Conservation (phyloP, 2,888 invertebrate genomes). For the Peribatodes rhomboidaria region DNA sequence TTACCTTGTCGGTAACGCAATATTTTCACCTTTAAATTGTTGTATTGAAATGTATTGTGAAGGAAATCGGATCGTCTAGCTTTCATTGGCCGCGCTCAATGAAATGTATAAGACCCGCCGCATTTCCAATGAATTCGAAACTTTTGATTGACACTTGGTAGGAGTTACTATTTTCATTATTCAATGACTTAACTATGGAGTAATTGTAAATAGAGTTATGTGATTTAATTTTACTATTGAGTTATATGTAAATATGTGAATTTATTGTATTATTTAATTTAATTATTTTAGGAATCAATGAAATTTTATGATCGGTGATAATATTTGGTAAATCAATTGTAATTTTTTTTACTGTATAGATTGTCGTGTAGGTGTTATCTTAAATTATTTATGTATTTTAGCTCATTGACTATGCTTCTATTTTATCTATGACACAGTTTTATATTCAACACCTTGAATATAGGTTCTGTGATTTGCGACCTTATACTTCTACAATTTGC, state of each 20-base stretch:
- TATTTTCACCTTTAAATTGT: conserved; percentile 56
- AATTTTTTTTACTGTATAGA: conserved; percentile 78
- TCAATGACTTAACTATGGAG: conserved; percentile 46
- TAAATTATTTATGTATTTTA: conserved; percentile 69
- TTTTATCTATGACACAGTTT: conserved; percentile 54
- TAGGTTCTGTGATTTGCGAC: conserved; percentile 54
- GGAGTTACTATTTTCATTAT: conserved; percentile 47
- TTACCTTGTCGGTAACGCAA: conserved; percentile 59
- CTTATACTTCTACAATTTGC: conserved; percentile 43
- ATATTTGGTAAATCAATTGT: conserved; percentile 75
- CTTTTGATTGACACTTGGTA: conserved; percentile 46
- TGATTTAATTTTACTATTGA: conserved; percentile 75
- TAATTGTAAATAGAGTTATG: conserved; percentile 79
- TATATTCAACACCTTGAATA: conserved; percentile 58
- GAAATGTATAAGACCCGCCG: conserved; percentile 50
- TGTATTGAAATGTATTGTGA: conserved; percentile 45
- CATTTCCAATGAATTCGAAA: conserved; percentile 39
- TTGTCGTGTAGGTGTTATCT: conserved; percentile 70
- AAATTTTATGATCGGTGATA: conserved; percentile 72
- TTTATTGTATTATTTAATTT: conserved; percentile 75
- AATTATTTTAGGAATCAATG: conserved; percentile 70
- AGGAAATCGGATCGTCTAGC: conserved; percentile 64
- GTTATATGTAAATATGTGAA: conserved; percentile 82
- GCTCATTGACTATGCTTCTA: conserved; percentile 60
- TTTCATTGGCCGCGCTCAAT: conserved; percentile 66